Percentiles rank a stretch among this genome's conserved stretches.
These are phyloP conservation scores for Rostratula benghalensis DNA, from an alignment of 2,113 vertebrate genomes.

Conservation along the genomic window DNA sequence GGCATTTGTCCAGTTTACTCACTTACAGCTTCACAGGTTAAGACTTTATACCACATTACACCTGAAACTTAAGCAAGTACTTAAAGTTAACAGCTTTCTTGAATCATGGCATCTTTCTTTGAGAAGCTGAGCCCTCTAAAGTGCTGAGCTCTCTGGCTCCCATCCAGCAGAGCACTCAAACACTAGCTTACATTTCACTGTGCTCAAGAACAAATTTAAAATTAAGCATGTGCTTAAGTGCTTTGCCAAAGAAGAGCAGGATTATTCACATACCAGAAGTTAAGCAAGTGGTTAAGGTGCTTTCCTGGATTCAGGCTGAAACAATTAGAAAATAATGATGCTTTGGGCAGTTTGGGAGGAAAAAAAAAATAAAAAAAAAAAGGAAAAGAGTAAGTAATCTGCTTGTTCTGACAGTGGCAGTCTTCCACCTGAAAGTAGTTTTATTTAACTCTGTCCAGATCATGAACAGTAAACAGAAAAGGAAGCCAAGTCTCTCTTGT, in stretches of 20 bases:
- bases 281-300: constrained; percentile 8
- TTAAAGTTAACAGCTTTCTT: not conserved
- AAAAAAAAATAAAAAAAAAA: not conserved
- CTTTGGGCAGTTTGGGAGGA: not conserved
- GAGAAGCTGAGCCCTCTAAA: constrained; percentile 14
- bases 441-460: not conserved
- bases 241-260: not conserved
- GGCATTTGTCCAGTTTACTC: constrained; percentile 9
- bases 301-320: not conserved
- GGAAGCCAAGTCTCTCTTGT: not conserved
- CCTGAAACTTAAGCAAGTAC: constrained; percentile 32
- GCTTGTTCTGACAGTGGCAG: not conserved
- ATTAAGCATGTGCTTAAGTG: constrained; percentile 43
- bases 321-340: not conserved
- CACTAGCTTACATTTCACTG: constrained; percentile 51
- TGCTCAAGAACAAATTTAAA: constrained; percentile 12
- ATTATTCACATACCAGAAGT: constrained; percentile 30
- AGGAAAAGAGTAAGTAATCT: not conserved
- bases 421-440: not conserved
- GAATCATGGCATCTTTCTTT: constrained; percentile 1
- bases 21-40: not conserved
- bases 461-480: not conserved
- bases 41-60: not conserved
- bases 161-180: constrained; percentile 59
- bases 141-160: constrained; percentile 12